Percentiles rank a stretch among this genome's conserved stretches.
phyloP scores from a whole-genome alignment of 2,888 invertebrate genomes.

The Fabriciana adippe region DNA sequence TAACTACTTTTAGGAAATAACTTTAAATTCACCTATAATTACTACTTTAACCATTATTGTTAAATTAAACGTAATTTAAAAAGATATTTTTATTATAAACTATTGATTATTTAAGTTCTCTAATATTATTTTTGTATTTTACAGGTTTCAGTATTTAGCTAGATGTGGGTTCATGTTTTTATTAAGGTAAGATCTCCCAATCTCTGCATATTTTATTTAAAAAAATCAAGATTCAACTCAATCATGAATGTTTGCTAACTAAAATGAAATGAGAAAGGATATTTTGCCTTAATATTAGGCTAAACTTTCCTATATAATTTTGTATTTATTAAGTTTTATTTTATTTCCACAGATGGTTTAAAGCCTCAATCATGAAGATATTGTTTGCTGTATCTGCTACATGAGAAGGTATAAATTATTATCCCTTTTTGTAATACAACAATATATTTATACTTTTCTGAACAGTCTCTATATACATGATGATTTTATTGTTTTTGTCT shows the following conservation, averaged over 20 bases:
- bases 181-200: conserved; percentile 35
- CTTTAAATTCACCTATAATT: too few relatives aligned
- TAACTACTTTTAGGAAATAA: too few relatives aligned
- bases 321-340: neutral
- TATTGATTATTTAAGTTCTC: conserved; percentile 3
- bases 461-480: conserved; percentile 43
- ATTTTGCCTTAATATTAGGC: conserved; percentile 12
- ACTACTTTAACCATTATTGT: too few relatives aligned
- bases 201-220: conserved; percentile 8
- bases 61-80: too few relatives aligned
- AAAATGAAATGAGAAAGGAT: conserved; percentile 13
- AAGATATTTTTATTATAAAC: neutral
- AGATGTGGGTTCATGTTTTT: conserved; percentile 45
- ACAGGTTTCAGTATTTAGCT: conserved; percentile 76
- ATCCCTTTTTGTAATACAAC: neutral
- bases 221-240: neutral
- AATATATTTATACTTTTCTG: neutral
- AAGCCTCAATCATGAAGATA: conserved; percentile 1
- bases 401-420: neutral
- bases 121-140: conserved; percentile 54
- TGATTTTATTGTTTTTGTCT: conserved; percentile 66
- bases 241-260: neutral
- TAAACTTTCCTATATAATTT: neutral
- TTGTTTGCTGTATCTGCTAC: neutral
- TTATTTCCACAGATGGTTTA: conserved; percentile 7